Evolutionary conservation across 1,140 invertebrate species (phyloP).

Genomic region (Drusus annulatus): DNA sequence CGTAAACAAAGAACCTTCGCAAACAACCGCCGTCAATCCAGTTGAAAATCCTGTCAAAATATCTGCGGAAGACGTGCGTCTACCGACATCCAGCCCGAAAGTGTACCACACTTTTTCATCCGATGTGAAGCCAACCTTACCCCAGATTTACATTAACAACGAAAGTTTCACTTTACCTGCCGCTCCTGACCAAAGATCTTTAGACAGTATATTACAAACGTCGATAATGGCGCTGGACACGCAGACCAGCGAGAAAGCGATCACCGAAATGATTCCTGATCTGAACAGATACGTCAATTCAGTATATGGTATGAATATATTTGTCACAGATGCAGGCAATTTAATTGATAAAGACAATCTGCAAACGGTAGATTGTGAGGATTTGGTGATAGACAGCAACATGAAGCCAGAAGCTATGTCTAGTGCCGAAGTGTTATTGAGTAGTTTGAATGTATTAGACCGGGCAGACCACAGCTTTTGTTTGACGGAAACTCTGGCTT

Average conservation of each 20-base stretch:
- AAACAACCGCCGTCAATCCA: no score
- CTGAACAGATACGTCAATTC: conserved; percentile 7
- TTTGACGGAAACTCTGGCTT: neutral
- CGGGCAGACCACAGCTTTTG: neutral
- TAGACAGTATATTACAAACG: neutral
- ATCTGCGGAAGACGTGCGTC: no score
- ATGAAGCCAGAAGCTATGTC: conserved; percentile 57
- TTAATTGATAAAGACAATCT: neutral
- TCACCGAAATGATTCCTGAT: neutral
- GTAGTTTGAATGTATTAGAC: conserved; percentile 36
- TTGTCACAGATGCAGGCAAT: neutral
- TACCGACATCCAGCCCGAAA: conserved; percentile 20
- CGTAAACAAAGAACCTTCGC: no score
- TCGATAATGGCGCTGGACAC: neutral
- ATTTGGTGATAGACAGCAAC: conserved; percentile 61
- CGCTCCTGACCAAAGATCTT: neutral
- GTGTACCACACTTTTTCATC: conserved; percentile 53
- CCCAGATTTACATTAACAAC: neutral
- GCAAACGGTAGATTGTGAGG: conserved; percentile 21
- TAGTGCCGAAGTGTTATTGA: conserved; percentile 30
- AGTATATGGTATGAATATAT: conserved; percentile 10
- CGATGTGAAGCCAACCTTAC: conserved; percentile 36
- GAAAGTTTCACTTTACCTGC: neutral
- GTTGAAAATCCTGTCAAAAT: no score
- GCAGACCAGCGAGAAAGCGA: neutral